Base-by-base conservation (phyloP, 2,113 vertebrate genomes). In the Toxostoma redivivum region DNA sequence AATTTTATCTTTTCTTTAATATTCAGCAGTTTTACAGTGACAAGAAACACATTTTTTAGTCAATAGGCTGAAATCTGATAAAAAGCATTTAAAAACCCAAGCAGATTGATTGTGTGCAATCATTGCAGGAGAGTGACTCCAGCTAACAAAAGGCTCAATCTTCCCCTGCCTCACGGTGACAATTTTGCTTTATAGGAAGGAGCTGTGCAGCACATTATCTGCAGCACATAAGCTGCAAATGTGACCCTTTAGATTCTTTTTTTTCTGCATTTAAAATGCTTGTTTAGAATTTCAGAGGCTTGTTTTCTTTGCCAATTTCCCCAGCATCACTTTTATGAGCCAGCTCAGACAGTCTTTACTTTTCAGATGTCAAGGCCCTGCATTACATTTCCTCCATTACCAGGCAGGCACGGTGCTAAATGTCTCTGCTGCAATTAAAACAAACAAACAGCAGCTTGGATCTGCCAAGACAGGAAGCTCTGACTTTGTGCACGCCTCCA, bases 1-100 rank as follows among this genome's bases (percentile, higher is more conserved):
- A 92, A 89, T 40, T 48, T 76, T 48, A 70, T 87, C 42, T 86
- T 84, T 93, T 69, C 89, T 95, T 92, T 87, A 92, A 81, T 91
- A 91, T 91, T 94, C 69, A 87, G 78, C 28, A 82, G 77, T 37
- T 72, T 80, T 91, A 87, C 61, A 54, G 21, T 91, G 77, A 76
- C 38, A 89, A 92, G 72, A 87, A 96, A 79, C 64, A 90, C 69
- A 53, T 87, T 91, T 90, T 51, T 61, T 73, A 95, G 88, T 93
- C 90, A 86, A 89, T 54, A 69, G 69, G 28, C 69, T 93, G 91
- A 88, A 96, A 97, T 96, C 80, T 88, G 93, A 94, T 96, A 93
- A 88, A 90, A 95, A 87, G 28, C 71, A 77, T 92, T 94, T 87
- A 91, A 96, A 95, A 94, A 86, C 70, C 62, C 61, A 28, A 89